Evolutionary conservation across 2,113 vertebrate species (phyloP), one percentile per base, ranked within the genome.

Genomic region (Oxygymnocypris stewartii): DNA sequence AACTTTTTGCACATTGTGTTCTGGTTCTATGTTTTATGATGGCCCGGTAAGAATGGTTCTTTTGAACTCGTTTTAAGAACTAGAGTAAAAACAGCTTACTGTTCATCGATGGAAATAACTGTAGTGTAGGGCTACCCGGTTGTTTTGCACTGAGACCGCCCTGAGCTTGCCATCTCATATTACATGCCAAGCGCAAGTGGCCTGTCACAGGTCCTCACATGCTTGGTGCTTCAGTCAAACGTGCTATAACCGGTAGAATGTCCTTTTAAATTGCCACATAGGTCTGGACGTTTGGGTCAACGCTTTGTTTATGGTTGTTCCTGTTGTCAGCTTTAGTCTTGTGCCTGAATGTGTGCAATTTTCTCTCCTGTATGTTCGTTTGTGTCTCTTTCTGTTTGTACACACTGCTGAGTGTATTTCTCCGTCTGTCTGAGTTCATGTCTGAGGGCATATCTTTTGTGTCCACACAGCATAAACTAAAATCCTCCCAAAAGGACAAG

Each of bases 401-500:
- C 47, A 69, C 85, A 73, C 65, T 95, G 90, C 57, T 93, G 80
- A 91, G 85, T 14, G 84, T 92, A 9, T 82, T 94, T 16, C 87
- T 88, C 9, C 88, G 75, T 75, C 87, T 93, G 91, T 89, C 91
- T 14, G 40, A 81, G 2, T 91, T 89, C 7, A 88, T 92, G 90
- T 90, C 92, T 94, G 93, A 96, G 88, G 86, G 86, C 65, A 79
- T 80, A 49, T 94, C 92, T 92, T 93, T 92, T 93, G 91, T 94
- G 42, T 94, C 94, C 93, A 92, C 93, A 59, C 94, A 98, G 97
- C 96, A 97, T 94, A 97, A 98, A 86, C 96, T 97, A 92, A 98
- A 98, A 92, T 97, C 98, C 80, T 96, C 97, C 89, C 97, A 98
- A 97, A 97, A 96, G 96, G 97, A 98, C 96, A 98, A 98, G 94